Base-by-base conservation (phyloP, 37 sponge, comb jelly and placozoan genomes). In the Beroe ovata region DNA sequence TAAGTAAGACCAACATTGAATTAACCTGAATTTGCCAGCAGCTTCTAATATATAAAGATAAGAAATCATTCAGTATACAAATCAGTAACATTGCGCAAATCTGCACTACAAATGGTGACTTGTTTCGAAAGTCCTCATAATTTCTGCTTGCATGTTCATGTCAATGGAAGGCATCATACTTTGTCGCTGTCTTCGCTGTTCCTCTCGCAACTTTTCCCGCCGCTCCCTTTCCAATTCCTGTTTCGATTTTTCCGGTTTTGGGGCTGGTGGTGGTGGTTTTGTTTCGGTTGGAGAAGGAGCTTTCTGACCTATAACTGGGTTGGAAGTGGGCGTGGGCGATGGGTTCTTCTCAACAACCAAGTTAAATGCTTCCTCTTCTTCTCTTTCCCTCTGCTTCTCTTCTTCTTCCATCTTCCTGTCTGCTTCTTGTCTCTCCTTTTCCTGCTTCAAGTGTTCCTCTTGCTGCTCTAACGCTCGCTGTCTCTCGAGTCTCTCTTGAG, bases 81-180 rank as follows among this genome's bases (percentile, higher is more conserved):
- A 47, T 47, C 54, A 47, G 6, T 47, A 47, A 47, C 11, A 47
- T 47, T 16, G 54, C 11, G 54, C 54, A 47, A 11, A 47, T 47
- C 54, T 47, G 6, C 11, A 6, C 54, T 47, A 66, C 36, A 66
- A 30, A 66, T 42, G 84, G 41, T 77, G 84, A 39, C 84, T 77
- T 16, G 84, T 77, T 40, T 77, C 84, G 28, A 77, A 77, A 1
- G 84, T 42, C 25, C 84, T n/a, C 84, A 77, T 77, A 19, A 77
- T 77, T 42, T 77, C 84, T 26, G 84, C 84, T 23, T 77, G 84
- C 84, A 77, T 77, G 84, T 77, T 77, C 84, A 77, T 77, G 28
- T 77, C 84, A 41, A 77, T 77, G 0, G 54, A 42, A 3, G 84
- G 84, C 25, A 16, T 77, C 84, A 77, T 77, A 35, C 84, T 77